phyloP scores from a whole-genome alignment of 2,888 invertebrate genomes.

The Bugulina stolonifera region DNA sequence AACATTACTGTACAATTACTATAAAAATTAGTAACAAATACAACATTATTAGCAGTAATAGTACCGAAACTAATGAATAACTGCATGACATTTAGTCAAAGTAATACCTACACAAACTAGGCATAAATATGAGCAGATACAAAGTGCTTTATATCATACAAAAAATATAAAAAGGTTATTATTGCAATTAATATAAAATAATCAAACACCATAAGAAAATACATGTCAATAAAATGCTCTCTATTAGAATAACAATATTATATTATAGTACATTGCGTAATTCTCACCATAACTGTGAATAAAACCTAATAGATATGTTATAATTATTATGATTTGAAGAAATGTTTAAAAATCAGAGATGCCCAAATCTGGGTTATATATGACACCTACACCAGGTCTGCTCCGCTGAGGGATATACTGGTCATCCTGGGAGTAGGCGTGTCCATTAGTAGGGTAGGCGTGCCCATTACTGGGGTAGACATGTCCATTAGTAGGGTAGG shows the following conservation, averaged over 20 bases:
- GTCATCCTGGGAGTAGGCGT: neutral
- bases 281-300: neutral
- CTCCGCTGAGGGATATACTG: neutral
- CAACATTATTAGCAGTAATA: too few relatives aligned
- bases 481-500: constrained; percentile 16
- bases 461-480: neutral
- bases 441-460: neutral
- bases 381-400: constrained; percentile 22
- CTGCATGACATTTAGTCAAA: too few relatives aligned
- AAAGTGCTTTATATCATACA: too few relatives aligned
- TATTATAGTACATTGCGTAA: constrained; percentile 1
- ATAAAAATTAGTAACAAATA: neutral
- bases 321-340: neutral
- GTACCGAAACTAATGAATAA: too few relatives aligned
- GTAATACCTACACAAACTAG: too few relatives aligned
- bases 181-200: neutral
- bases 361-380: constrained; percentile 21
- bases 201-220: constrained; percentile 18
- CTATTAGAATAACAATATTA: neutral
- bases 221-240: too few relatives aligned
- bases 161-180: neutral
- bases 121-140: too few relatives aligned
- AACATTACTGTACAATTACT: neutral
- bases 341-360: constrained; percentile 17
- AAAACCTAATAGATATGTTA: neutral